Conservation (phyloP, 1,140 invertebrate genomes). For the Apocrypta bakeri region DNA sequence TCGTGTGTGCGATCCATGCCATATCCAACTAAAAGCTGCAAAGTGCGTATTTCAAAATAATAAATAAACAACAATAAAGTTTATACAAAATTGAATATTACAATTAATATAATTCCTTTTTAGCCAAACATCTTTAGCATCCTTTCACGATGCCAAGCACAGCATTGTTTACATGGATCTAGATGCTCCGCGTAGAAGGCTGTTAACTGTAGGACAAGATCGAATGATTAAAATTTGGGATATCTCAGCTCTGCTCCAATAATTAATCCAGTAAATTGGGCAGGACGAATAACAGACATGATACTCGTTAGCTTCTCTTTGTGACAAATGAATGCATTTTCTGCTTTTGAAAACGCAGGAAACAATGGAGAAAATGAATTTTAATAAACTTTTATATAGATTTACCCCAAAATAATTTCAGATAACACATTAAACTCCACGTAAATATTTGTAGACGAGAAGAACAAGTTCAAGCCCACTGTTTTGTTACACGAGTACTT, state of each 20-base stretch:
- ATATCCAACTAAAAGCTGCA: slow-evolving; percentile 85
- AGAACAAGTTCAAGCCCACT: slow-evolving; percentile 6
- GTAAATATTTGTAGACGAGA: slow-evolving; percentile 14
- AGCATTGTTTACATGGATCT: slow-evolving; percentile 91
- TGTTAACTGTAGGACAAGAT: slow-evolving; percentile 95
- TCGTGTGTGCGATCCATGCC: slow-evolving; percentile 94
- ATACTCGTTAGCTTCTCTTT: slow-evolving; percentile 40
- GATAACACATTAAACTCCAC: slow-evolving; percentile 7
- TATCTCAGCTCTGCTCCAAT: slow-evolving; percentile 78
- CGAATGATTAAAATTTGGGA: slow-evolving; percentile 94
- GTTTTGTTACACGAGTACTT: slow-evolving; percentile 13
- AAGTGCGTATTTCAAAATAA: slow-evolving; percentile 80
- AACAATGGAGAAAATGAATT: slow-evolving; percentile 26
- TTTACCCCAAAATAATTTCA: slow-evolving; percentile 30
- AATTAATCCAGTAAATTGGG: slow-evolving; percentile 50
- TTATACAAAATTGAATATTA: not conserved
- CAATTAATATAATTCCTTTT: slow-evolving; percentile 49
- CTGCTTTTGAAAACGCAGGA: slow-evolving; percentile 24
- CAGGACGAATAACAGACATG: slow-evolving; percentile 18
- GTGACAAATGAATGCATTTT: slow-evolving; percentile 45
- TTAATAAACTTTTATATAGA: slow-evolving; percentile 42
- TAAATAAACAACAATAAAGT: not conserved
- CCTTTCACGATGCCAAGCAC: slow-evolving; percentile 96
- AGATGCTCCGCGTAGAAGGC: slow-evolving; percentile 88
- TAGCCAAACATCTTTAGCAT: slow-evolving; percentile 92